Evolutionary conservation across 1,140 invertebrate species (phyloP).

Genomic region (Cyclargus thomasi): DNA sequence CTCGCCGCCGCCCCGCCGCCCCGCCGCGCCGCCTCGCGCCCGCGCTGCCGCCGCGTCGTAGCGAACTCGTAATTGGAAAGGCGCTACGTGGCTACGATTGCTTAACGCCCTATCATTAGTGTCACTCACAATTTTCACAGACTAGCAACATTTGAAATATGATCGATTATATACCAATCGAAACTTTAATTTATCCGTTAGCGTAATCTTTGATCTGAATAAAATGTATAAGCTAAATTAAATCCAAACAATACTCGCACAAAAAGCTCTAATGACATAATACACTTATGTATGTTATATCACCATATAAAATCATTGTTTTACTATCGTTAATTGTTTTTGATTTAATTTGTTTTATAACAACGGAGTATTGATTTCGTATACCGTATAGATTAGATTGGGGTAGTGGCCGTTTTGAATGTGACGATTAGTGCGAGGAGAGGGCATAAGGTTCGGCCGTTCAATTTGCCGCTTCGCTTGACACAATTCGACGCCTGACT

Average conservation of each 20-base stretch:
- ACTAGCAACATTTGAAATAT: constrained; percentile 33
- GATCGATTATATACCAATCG: constrained; percentile 4
- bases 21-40: too few relatives aligned
- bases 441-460: constrained; percentile 71
- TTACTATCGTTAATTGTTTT: not conserved
- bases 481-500: constrained; percentile 74
- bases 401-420: constrained; percentile 57
- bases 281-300: too few relatives aligned
- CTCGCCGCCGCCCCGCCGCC: too few relatives aligned
- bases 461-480: constrained; percentile 75
- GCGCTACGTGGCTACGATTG: constrained; percentile 60
- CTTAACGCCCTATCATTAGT: constrained; percentile 65
- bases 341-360: not conserved
- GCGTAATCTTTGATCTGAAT: not conserved
- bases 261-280: too few relatives aligned
- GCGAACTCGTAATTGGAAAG: constrained; percentile 58
- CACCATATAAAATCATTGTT: too few relatives aligned
- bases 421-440: constrained; percentile 69
- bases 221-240: not conserved
- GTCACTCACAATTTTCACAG: constrained; percentile 59
- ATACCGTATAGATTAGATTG: constrained; percentile 59
- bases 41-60: constrained; percentile 33
- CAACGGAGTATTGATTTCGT: not conserved
- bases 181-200: constrained; percentile 26
- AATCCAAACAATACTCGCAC: too few relatives aligned